Conservation (phyloP, 1,140 invertebrate species). For the Galleria mellonella region DNA sequence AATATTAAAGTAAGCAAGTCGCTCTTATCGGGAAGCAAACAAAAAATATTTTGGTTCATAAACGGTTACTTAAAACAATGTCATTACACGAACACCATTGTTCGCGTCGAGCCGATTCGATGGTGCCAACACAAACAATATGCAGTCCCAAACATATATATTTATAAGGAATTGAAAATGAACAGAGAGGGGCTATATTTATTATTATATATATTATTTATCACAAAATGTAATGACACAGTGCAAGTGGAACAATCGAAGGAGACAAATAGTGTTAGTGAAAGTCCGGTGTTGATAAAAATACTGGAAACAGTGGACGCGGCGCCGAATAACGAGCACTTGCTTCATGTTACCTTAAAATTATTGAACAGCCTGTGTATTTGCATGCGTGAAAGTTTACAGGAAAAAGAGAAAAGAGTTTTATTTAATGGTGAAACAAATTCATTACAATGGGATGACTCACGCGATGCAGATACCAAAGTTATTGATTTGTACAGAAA, state of each 20-base stretch:
- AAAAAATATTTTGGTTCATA: background rate
- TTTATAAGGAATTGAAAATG: slow-evolving; percentile 5
- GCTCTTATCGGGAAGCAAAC: background rate
- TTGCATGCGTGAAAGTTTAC: slow-evolving; percentile 39
- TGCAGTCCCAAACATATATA: slow-evolving; percentile 9
- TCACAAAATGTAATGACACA: background rate
- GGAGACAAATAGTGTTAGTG: slow-evolving; percentile 11
- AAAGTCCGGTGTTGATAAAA: slow-evolving; percentile 32
- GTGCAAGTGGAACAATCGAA: background rate
- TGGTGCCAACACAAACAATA: slow-evolving; percentile 10
- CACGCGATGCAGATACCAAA: slow-evolving; percentile 8
- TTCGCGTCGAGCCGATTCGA: background rate
- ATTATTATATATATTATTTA: slow-evolving; percentile 1
- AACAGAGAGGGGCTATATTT: background rate
- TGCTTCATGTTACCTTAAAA: slow-evolving; percentile 40
- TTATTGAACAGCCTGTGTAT: slow-evolving; percentile 45
- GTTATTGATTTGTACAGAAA: slow-evolving; percentile 33
- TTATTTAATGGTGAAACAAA: slow-evolving; percentile 18
- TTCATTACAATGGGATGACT: slow-evolving; percentile 7
- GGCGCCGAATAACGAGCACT: slow-evolving; percentile 34
- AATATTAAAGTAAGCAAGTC: background rate
- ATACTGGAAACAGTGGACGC: slow-evolving; percentile 38
- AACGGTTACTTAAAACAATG: slow-evolving; percentile 5
- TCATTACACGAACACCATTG: background rate
- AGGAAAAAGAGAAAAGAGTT: slow-evolving; percentile 18